Evolutionary conservation across 1,140 invertebrate species (phyloP).

Genomic region (Pomacea maculata): DNA sequence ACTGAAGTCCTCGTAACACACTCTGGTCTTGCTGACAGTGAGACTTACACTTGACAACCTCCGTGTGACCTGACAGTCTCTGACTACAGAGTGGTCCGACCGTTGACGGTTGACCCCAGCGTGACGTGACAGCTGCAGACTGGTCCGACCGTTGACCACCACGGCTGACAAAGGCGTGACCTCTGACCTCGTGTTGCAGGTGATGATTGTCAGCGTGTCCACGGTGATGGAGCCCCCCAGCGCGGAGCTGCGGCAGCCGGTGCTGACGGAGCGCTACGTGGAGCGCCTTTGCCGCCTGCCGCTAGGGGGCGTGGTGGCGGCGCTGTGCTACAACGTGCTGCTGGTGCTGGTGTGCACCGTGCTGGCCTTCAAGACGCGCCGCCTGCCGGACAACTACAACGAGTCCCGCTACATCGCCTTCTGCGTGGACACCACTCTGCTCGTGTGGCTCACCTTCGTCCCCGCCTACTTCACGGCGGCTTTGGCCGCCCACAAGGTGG

Average conservation of each 20-base stretch:
- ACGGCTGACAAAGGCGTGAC: background rate
- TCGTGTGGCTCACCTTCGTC: constrained; percentile 57
- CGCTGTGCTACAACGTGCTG: constrained; percentile 84
- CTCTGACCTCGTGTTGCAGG: constrained; percentile 28
- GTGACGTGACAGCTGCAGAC: background rate
- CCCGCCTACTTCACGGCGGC: constrained; percentile 51
- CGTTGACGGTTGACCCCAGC: background rate
- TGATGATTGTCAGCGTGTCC: constrained; percentile 33
- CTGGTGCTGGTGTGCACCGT: constrained; percentile 88
- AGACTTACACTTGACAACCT: too few species aligned
- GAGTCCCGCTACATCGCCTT: constrained; percentile 57
- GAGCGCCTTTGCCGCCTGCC: constrained; percentile 45
- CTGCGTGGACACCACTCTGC: constrained; percentile 54
- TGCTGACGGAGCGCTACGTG: constrained; percentile 39
- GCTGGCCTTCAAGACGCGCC: constrained; percentile 79
- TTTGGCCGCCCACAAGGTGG: constrained; percentile 35
- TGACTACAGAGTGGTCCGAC: too few species aligned
- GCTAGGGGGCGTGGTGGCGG: constrained; percentile 36
- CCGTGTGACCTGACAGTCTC: too few species aligned
- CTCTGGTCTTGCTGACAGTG: too few species aligned
- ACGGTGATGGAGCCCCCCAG: constrained; percentile 36
- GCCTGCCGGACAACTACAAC: constrained; percentile 59
- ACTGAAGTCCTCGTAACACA: too few species aligned
- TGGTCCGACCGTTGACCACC: background rate
- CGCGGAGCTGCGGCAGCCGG: constrained; percentile 34